Base-by-base conservation (phyloP, 2,888 invertebrate species). In the Lacanobia wlatinum region DNA sequence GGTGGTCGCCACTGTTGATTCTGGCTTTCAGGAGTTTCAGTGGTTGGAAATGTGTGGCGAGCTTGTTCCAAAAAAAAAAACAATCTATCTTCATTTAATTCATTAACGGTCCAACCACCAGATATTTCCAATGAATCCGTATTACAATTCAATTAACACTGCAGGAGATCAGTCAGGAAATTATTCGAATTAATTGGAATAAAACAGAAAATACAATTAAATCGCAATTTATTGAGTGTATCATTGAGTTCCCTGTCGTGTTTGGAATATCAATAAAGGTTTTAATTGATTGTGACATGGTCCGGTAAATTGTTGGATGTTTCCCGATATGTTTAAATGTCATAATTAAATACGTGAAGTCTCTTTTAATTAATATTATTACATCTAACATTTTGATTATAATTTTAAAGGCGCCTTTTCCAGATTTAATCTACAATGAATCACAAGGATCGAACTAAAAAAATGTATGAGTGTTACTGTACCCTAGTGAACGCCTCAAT, bases 251-350 rank as follows among this genome's bases (percentile, higher is more conserved):
- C 18, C n/a, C 28, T 34, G 12, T 34, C 34, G 40, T 61, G 18
- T 10, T 43, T 50, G 34, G 12, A 43, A 56, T 61, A 38, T 69
- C 34, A 61, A 70, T 38, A 58, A 56, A 43, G 14, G 23, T 77
- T 50, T 50, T 43, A 77, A 69, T 70, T 69, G 18, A 77, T 64
- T 69, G 28, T 12, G 14, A 28, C 18, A 9, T 76, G 46, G 16
- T 21, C 16, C n/a, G 23, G 12, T 18, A 58, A 40, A 21, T 38
- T 58, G 38, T 12, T 6, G 1, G 16, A 59, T 18, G 66, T 75
- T 10, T 52, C 18, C 14, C 5, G 58, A 38, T 58, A 38, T 58
- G 40, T 40, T 59, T 28, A 14, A 40, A 55, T 73, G 16, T 40
- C 16, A 21, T 21, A 53, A 28, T 38, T 16, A 21, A 28, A 59